Evolutionary conservation across 1,140 invertebrate species (phyloP).

Genomic region (Manduca sexta): DNA sequence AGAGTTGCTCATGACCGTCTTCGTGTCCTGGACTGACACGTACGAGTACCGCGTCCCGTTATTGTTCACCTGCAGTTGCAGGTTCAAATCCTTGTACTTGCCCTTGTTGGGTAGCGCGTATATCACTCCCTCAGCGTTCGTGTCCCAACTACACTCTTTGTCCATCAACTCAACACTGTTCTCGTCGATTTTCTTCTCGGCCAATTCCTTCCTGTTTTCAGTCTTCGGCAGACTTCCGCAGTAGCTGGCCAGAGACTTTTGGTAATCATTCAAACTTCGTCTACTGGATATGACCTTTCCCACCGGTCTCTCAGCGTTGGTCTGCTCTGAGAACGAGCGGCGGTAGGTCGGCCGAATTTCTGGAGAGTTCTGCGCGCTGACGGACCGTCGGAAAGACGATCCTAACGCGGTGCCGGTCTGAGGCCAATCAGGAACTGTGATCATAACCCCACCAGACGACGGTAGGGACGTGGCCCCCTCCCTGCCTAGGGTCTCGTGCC

Average conservation of each 20-base stretch:
- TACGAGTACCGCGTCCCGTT: conserved; percentile 67
- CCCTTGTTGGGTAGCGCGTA: conserved; percentile 71
- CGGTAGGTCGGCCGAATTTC: conserved; percentile 75
- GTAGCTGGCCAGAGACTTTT: conserved; percentile 51
- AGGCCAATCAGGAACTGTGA: conserved; percentile 65
- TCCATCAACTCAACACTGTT: conserved; percentile 44
- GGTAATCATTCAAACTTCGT: conserved; percentile 77
- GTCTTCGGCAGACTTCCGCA: conserved; percentile 37
- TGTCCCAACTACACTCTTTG: conserved; percentile 67
- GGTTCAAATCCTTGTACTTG: conserved; percentile 68
- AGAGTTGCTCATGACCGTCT: conserved; percentile 63
- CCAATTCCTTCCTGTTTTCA: conserved; percentile 19
- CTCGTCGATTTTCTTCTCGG: conserved; percentile 44
- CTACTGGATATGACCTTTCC: conserved; percentile 73
- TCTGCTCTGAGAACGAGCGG: conserved; percentile 78
- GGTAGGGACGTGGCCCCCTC: conserved; percentile 61
- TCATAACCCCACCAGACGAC: conserved; percentile 61
- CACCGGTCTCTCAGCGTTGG: conserved; percentile 60
- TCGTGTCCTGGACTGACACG: conserved; percentile 62
- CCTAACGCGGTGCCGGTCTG: conserved; percentile 62
- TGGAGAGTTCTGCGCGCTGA: conserved; percentile 66
- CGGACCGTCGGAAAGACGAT: conserved; percentile 65
- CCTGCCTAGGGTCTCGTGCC: conserved; percentile 51
- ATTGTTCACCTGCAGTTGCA: conserved; percentile 68
- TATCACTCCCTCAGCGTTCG: conserved; percentile 68